These are phyloP conservation scores for Aspiorhynchus laticeps DNA, from an alignment of 2,113 vertebrate species.

Conservation along the genomic window DNA sequence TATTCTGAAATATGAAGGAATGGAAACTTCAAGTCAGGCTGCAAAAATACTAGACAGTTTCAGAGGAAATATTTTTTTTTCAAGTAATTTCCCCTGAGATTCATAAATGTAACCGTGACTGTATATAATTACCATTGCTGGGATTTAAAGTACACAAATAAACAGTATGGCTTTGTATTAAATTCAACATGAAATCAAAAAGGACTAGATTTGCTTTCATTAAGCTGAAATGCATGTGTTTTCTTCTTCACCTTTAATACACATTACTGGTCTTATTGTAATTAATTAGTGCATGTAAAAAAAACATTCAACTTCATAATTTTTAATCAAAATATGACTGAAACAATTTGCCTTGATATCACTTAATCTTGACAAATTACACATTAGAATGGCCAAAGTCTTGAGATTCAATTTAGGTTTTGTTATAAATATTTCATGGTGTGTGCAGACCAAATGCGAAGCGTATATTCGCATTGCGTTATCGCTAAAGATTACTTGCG, in stretches of 20 bases:
- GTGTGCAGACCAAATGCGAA: no score
- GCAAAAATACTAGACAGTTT: not conserved
- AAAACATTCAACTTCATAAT: not conserved
- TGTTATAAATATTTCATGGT: no score
- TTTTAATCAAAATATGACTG: not conserved
- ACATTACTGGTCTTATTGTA: not conserved
- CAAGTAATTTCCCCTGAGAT: conserved; percentile 8
- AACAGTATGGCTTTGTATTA: not conserved
- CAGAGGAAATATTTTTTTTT: conserved; percentile 14
- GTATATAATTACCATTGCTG: not conserved
- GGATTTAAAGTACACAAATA: not conserved
- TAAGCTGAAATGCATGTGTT: not conserved
- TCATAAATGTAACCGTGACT: not conserved
- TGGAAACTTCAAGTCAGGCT: conserved; percentile 21
- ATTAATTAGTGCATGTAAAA: not conserved
- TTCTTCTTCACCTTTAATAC: not conserved
- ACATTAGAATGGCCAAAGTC: no score
- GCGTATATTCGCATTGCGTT: no score
- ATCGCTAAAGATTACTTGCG: no score
- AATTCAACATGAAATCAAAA: not conserved
- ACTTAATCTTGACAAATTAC: no score
- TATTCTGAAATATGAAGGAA: conserved; percentile 2
- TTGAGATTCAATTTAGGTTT: no score
- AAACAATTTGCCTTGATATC: not conserved
- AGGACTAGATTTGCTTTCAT: not conserved